Evolutionary conservation across 2,113 vertebrate species (phyloP), one percentile per base, ranked within the genome.

Genomic region (Macquaria australasica): DNA sequence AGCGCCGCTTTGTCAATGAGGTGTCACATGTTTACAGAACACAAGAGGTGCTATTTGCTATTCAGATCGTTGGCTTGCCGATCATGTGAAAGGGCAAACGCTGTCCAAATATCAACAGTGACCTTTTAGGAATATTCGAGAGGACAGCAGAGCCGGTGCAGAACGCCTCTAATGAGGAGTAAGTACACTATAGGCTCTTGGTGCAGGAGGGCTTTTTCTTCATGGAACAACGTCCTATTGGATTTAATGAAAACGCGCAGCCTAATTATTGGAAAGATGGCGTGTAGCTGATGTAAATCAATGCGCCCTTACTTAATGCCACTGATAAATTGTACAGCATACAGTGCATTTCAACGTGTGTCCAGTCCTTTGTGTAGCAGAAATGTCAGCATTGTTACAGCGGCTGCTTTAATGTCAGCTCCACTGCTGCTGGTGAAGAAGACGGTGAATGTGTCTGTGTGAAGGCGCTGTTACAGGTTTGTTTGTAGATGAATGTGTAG

Each of bases 21-120:
- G 71, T 85, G 84, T 93, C 92, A 83, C 56, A 67, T 86, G 82
- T 85, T 93, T 89, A 71, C 77, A 82, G 80, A 90, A 88, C 90
- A 89, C 87, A 59, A 64, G 77, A n/a, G 68, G 73, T 34, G 28
- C 84, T 92, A 89, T 94, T 93, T 96, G 92, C 89, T 83, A 94
- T 94, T 95, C 95, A 86, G 91, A 93, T 90, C 59, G 78, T 55
- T 76, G 87, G 71, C 86, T 87, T 85, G 77, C 86, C 90, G 90
- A 89, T 93, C 88, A 77, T 78, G 87, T 73, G 88, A 95, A 95
- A 96, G 96, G 95, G 93, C 95, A 96, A 94, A 92, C 87, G 89
- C 91, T 94, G 95, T 96, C 94, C 94, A 96, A 95, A 96, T 93
- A 96, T 92, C 95, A 95, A 91, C 94, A 91, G 87, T 96, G 95